A percentile compares a stretch with the other conserved stretches of the same genome.
Evolutionary conservation across 2,797 vertebrate species (phyloP).

Genomic region (Trichosurus vulpecula): DNA sequence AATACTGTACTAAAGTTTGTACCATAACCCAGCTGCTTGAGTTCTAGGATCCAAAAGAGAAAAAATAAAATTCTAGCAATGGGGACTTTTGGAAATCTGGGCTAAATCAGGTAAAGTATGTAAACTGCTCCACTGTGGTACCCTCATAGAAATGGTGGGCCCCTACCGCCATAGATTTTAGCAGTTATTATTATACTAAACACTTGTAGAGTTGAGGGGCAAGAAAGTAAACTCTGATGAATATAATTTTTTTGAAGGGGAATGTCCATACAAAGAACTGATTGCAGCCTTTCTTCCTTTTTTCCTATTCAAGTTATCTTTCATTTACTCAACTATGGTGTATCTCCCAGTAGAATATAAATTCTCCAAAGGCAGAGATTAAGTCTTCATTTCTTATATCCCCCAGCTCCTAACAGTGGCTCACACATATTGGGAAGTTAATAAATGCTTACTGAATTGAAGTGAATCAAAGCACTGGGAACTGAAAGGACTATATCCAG

Average conservation of each 20-base stretch:
- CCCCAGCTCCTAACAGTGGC: background rate
- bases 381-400: background rate
- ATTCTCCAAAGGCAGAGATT: background rate
- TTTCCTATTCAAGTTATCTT: constrained; percentile 19
- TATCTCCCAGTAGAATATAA: background rate
- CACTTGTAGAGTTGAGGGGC: background rate
- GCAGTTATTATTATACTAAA: background rate
- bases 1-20: constrained; percentile 4
- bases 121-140: constrained; percentile 7
- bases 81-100: constrained; percentile 42
- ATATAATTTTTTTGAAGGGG: constrained; percentile 23
- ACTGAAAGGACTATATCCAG: constrained; percentile 13
- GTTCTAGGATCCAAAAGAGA: constrained; percentile 50
- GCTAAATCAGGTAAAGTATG: constrained; percentile 43
- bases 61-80: constrained; percentile 42
- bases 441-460: background rate
- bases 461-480: background rate
- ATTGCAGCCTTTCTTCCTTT: constrained; percentile 37
- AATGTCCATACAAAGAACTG: constrained; percentile 16
- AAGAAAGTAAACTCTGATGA: constrained; percentile 47
- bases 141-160: constrained; percentile 27
- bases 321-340: background rate
- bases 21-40: constrained; percentile 12
- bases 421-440: background rate
- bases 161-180: constrained; percentile 32